Conservation (phyloP, 2,113 vertebrate genomes). For the Gavialis gangeticus region DNA sequence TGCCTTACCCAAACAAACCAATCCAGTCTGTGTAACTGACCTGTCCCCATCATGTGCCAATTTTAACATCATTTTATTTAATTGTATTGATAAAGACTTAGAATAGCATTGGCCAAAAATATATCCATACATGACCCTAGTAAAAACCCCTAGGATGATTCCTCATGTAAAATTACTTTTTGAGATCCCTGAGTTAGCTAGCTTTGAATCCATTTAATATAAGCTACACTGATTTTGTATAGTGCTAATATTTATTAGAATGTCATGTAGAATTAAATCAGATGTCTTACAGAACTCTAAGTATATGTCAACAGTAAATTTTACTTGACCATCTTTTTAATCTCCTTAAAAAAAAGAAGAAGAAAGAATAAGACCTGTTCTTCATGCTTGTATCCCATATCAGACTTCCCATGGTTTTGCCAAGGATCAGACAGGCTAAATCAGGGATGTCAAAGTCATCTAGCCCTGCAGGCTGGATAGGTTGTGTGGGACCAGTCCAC, state of each 20-base stretch:
- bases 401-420: background rate
- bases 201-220: background rate
- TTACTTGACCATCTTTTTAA: background rate
- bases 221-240: background rate
- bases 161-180: background rate
- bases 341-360: background rate
- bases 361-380: too few relatives aligned
- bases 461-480: too few relatives aligned
- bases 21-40: background rate
- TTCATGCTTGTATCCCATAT: too few relatives aligned
- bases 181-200: background rate
- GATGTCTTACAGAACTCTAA: background rate
- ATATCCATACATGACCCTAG: background rate
- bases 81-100: background rate
- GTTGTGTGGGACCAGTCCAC: too few relatives aligned
- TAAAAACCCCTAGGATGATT: background rate
- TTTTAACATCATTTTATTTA: background rate
- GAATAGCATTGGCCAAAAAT: background rate
- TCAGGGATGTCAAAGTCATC: too few relatives aligned
- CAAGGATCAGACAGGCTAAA: background rate
- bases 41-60: background rate
- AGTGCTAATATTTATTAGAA: background rate
- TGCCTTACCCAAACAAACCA: background rate
- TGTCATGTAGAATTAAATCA: background rate
- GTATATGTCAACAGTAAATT: background rate